These are phyloP conservation scores for Megaceryle alcyon DNA, from an alignment of 2,797 vertebrate species.

Conservation along the genomic window DNA sequence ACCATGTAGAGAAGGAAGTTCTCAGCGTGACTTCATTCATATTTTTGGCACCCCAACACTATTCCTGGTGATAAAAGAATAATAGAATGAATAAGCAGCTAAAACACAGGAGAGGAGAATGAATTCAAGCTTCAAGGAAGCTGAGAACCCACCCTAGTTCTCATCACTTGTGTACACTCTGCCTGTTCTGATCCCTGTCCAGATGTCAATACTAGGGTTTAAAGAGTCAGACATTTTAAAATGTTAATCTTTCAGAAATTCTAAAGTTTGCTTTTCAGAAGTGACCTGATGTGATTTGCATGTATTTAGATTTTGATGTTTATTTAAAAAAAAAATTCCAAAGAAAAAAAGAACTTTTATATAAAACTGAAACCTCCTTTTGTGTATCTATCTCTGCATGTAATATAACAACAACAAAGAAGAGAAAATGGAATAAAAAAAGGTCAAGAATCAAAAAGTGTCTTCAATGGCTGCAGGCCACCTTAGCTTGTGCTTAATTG, in stretches of 20 bases:
- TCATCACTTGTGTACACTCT: neutral
- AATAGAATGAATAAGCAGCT: conserved; percentile 25
- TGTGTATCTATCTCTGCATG: neutral
- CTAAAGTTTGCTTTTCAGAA: neutral
- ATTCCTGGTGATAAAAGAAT: conserved; percentile 35
- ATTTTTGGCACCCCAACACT: conserved; percentile 25
- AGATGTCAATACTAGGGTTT: neutral
- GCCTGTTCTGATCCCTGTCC: neutral
- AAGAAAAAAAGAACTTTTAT: neutral
- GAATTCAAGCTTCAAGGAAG: neutral
- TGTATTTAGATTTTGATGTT: neutral
- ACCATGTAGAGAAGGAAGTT: neutral
- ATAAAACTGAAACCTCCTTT: neutral
- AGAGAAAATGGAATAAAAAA: neutral
- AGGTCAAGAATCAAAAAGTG: neutral
- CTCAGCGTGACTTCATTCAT: neutral
- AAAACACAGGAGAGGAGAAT: neutral
- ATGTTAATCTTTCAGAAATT: neutral
- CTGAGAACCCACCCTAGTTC: neutral
- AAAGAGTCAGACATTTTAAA: neutral
- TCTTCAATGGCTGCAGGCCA: neutral
- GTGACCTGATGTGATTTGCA: neutral
- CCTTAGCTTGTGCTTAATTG: neutral
- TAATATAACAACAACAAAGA: neutral
- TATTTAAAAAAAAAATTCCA: neutral